A percentile compares a stretch with the other conserved stretches of the same genome.
Evolutionary conservation across 92 coral and sea anemone genomes (phyloP).

Genomic region (Phenganax stokvisi): DNA sequence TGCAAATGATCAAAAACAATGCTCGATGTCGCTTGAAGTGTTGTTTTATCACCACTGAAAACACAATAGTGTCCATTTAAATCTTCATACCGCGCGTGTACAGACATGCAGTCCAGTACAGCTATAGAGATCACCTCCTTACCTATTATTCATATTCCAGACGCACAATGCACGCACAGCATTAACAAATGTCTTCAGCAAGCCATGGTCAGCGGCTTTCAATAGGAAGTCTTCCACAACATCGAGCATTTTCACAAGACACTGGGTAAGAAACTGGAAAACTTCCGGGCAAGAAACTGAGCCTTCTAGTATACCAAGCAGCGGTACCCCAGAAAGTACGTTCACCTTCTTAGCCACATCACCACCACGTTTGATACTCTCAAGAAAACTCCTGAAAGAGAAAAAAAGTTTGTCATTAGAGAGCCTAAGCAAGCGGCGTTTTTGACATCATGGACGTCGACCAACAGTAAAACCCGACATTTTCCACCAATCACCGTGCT

Average conservation of each 20-base stretch:
- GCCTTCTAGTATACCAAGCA: conserved; percentile 77
- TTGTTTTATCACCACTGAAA: not conserved
- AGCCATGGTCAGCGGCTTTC: conserved; percentile 82
- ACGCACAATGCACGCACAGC: conserved; percentile 64
- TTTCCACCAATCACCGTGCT: no score
- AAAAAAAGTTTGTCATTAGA: not conserved
- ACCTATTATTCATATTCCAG: conserved; percentile 65
- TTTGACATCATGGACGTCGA: no score
- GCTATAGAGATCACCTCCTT: not conserved
- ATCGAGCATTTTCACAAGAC: conserved; percentile 66
- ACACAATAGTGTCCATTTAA: not conserved
- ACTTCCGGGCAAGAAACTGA: conserved; percentile 61
- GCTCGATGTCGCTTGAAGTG: not conserved
- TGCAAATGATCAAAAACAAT: conserved; percentile 25
- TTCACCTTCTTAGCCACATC: conserved; percentile 56
- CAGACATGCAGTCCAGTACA: not conserved
- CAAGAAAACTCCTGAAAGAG: conserved; percentile 61
- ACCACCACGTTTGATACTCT: conserved; percentile 42
- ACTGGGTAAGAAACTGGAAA: conserved; percentile 76
- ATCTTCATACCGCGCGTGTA: not conserved
- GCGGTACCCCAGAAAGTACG: conserved; percentile 76
- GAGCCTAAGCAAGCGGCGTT: no score
- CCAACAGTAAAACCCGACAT: no score
- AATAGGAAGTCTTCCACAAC: conserved; percentile 81
- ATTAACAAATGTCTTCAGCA: conserved; percentile 75